Conservation (phyloP, 2,797 vertebrate genomes). For the Gallinago nigripennis region DNA sequence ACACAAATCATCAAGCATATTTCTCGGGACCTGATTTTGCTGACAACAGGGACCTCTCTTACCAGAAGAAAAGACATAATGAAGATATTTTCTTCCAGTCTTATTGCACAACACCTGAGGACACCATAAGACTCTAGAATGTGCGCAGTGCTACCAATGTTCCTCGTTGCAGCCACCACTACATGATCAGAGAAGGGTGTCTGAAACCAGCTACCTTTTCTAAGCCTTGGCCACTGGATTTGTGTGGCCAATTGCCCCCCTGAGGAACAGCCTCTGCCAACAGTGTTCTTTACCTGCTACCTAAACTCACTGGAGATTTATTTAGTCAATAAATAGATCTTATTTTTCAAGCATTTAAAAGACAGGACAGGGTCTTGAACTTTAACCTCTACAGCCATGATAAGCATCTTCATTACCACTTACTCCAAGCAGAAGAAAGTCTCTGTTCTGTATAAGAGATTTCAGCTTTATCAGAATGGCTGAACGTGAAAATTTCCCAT, state of each 20-base stretch:
- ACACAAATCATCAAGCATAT: background rate
- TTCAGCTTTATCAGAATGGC: background rate
- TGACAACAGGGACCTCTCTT: background rate
- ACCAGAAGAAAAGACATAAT: background rate
- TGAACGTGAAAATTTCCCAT: background rate
- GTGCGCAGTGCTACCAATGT: background rate
- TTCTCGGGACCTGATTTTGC: background rate
- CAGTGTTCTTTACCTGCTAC: background rate
- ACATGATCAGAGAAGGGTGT: background rate
- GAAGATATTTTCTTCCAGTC: background rate
- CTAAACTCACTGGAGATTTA: background rate
- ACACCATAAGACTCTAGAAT: background rate
- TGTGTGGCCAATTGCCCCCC: accelerated
- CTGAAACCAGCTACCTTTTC: background rate
- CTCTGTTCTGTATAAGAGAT: background rate
- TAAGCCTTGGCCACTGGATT: background rate
- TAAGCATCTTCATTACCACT: background rate
- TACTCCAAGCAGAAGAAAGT: background rate
- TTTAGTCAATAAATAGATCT: background rate
- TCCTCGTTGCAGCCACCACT: background rate
- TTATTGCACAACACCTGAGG: background rate
- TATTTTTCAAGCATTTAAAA: background rate
- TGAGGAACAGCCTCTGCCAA: background rate
- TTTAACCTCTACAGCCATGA: background rate
- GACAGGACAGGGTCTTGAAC: background rate